Evolutionary conservation across 2,797 vertebrate genomes (phyloP).

Genomic region (Lycodopsis pacificus): DNA sequence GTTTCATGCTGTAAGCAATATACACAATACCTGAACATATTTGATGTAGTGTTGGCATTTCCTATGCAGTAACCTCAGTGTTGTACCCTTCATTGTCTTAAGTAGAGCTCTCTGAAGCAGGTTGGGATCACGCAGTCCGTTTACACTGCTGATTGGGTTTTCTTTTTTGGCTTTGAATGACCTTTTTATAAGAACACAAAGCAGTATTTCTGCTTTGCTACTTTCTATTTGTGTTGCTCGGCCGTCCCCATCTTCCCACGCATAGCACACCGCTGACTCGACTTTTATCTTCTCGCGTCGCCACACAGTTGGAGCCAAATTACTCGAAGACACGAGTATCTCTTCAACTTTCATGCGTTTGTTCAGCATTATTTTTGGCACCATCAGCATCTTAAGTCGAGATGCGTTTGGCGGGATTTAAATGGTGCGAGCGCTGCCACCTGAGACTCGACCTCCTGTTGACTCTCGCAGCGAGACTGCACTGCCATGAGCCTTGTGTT

Average conservation of each 20-base stretch:
- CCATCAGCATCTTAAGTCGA: conserved; percentile 41
- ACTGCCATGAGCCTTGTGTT: conserved; percentile 30
- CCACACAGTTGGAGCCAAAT: conserved; percentile 56
- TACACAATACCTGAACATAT: conserved; percentile 56
- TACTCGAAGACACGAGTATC: conserved; percentile 20
- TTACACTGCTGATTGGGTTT: conserved; percentile 36
- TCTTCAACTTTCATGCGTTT: not conserved
- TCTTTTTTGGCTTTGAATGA: conserved; percentile 25
- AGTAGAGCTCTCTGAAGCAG: conserved; percentile 48
- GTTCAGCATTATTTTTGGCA: conserved; percentile 6
- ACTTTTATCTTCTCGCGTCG: conserved; percentile 7
- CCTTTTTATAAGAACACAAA: conserved; percentile 45
- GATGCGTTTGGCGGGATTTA: conserved; percentile 43
- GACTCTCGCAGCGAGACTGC: conserved; percentile 36
- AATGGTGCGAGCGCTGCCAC: conserved; percentile 59
- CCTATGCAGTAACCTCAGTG: conserved; percentile 84
- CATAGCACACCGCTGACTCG: conserved; percentile 22
- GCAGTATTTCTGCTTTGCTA: conserved; percentile 40
- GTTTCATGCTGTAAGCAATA: conserved; percentile 76
- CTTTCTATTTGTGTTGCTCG: conserved; percentile 3
- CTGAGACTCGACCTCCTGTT: conserved; percentile 59
- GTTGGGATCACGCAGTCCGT: conserved; percentile 57
- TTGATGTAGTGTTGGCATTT: conserved; percentile 69
- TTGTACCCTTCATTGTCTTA: conserved; percentile 66
- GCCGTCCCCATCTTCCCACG: conserved; percentile 4